A percentile compares a stretch with the other conserved stretches of the same genome.
Evolutionary conservation across 2,888 invertebrate genomes (phyloP).

Genomic region (Scaptomyza reducta): DNA sequence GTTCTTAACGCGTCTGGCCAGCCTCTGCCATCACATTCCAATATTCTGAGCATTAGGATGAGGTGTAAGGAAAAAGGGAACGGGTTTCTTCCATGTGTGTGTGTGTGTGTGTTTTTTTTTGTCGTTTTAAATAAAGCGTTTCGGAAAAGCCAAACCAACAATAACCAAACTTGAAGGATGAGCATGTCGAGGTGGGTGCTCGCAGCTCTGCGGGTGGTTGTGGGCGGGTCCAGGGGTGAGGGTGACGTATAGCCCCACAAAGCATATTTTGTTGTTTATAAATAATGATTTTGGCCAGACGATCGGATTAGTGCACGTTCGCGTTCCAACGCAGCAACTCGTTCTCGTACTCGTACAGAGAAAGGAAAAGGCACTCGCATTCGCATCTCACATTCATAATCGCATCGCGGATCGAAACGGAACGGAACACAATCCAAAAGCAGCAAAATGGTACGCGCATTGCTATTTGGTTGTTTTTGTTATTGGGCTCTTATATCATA

Average conservation of each 20-base stretch:
- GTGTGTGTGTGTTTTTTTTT: slow-evolving; percentile 4
- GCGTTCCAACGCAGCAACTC: slow-evolving; percentile 66
- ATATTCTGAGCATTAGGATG: slow-evolving; percentile 21
- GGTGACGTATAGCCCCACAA: slow-evolving; percentile 65
- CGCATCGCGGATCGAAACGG: slow-evolving; percentile 36
- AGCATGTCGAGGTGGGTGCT: slow-evolving; percentile 37
- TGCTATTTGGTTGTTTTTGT: slow-evolving; percentile 1
- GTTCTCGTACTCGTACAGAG: slow-evolving; percentile 37
- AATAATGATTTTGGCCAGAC: slow-evolving; percentile 83
- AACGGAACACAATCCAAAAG: slow-evolving; percentile 8
- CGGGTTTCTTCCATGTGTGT: slow-evolving; percentile 2
- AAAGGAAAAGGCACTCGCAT: slow-evolving; percentile 16
- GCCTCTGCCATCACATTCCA: slow-evolving; percentile 67
- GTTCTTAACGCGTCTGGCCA: slow-evolving; percentile 70
- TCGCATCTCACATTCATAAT: slow-evolving; percentile 43
- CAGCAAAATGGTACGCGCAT: slow-evolving; percentile 45
- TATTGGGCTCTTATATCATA: slow-evolving; percentile 40
- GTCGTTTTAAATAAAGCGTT: slow-evolving; percentile 64
- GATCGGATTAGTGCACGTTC: slow-evolving; percentile 81
- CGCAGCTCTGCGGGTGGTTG: slow-evolving; percentile 39
- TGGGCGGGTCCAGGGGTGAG: slow-evolving; percentile 6
- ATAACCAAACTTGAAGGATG: slow-evolving; percentile 63
- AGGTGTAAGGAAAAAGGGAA: background rate
- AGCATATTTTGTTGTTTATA: slow-evolving; percentile 78
- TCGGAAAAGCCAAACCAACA: slow-evolving; percentile 62